Evolutionary conservation across 2,888 invertebrate genomes (phyloP), one percentile per base, ranked within the genome.

Genomic region (Drosophila barbarae): DNA sequence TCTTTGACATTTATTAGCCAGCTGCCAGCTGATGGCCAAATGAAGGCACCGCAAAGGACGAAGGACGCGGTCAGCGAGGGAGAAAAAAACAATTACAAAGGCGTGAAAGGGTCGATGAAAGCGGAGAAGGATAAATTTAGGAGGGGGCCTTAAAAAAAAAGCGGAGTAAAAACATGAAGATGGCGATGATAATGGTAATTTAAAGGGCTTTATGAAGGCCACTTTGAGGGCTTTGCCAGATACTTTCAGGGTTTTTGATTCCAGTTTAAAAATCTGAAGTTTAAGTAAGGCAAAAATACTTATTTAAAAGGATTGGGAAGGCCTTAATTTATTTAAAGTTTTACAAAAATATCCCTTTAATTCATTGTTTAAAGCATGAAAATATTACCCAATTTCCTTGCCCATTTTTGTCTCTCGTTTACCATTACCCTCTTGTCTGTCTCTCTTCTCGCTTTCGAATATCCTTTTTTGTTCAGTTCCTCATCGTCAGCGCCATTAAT

Each of bases 1-100:
- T 68, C 84, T 82, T 78, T 84, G 84, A 84, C 84, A 84, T 84
- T 84, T 84, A 84, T 85, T 78, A 85, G 78, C 69, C 58, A 65
- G 68, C 76, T 69, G 70, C 47, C 71, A 71, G 75, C 59, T 73
- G 71, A 66, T 60, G 73, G 71, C 65, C 70, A 52, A 60, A 59
- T 38, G 54, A 35, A 28, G 15, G 15, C 30, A 30, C 30, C 46
- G 30, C 46, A 8, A 46, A 46, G 46, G 13, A 23, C 54, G 53
- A 63, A 61, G 60, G 57, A 58, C 52, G 55, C 47, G 58, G 54
- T 38, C 44, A 55, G 54, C 51, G 41, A 47, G 59, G 60, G 58
- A 71, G 58, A 59, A 66, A 42, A 67, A 61, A 71, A 69, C 73
- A 77, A 81, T 74, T 78, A 76, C 66, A 68, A 68, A 72, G 42